Evolutionary conservation across 2,888 invertebrate genomes (phyloP).

Genomic region (Microplitis manilae): DNA sequence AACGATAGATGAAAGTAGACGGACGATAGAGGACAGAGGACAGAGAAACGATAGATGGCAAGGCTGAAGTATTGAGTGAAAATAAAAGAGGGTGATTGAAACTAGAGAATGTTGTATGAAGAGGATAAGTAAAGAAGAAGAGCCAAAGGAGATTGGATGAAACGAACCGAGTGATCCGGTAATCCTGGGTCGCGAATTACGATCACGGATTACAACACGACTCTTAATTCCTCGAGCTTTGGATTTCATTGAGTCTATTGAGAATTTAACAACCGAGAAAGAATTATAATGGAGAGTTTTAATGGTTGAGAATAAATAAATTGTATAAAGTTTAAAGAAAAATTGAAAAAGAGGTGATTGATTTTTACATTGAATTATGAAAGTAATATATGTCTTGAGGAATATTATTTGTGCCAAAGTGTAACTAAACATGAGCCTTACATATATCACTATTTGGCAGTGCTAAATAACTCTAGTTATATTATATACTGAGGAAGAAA

Average conservation of each 20-base stretch:
- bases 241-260: conserved; percentile 18
- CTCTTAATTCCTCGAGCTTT: conserved; percentile 25
- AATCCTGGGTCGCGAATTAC: conserved; percentile 33
- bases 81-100: conserved; percentile 4
- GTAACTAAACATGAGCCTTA: no score
- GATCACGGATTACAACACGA: conserved; percentile 36
- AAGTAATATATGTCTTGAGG: no score
- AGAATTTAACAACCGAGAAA: neutral
- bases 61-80: neutral
- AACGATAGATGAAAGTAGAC: neutral
- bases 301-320: no score
- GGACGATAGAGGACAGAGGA: neutral
- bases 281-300: neutral
- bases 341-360: no score
- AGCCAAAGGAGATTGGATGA: conserved; percentile 27
- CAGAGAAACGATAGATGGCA: conserved; percentile 11
- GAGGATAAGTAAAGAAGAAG: conserved; percentile 16
- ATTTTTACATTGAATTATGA: no score
- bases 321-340: no score
- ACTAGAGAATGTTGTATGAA: neutral
- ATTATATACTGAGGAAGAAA: neutral
- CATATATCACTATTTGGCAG: neutral
- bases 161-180: conserved; percentile 41
- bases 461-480: neutral
- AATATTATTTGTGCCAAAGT: no score